phyloP scores from a whole-genome alignment of 2,888 invertebrate genomes.

The Augiades crinisus region DNA sequence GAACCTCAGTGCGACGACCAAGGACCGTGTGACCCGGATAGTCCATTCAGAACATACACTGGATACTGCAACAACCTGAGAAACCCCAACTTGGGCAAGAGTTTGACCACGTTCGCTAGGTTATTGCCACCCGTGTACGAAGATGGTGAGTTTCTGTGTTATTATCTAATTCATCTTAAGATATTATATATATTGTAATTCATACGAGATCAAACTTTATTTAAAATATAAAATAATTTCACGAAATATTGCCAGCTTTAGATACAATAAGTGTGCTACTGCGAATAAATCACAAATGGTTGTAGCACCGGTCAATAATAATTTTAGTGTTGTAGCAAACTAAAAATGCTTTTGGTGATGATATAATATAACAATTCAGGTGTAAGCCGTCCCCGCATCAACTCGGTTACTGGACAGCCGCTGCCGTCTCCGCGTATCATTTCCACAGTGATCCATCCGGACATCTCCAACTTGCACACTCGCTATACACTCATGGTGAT shows the following conservation, averaged over 20 bases:
- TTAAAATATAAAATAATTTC: no score
- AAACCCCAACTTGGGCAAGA: conserved; percentile 91
- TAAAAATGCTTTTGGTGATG: no score
- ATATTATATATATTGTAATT: no score
- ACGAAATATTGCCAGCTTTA: no score
- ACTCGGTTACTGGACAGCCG: conserved; percentile 87
- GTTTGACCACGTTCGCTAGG: conserved; percentile 92
- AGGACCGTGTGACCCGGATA: conserved; percentile 86
- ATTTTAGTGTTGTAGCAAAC: no score
- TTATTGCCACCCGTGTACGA: conserved; percentile 93
- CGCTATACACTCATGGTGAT: conserved; percentile 95
- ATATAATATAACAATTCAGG: no score
- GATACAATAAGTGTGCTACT: no score
- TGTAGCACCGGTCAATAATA: no score
- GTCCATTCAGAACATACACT: conserved; percentile 87
- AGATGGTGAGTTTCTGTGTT: conserved; percentile 84
- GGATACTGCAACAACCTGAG: conserved; percentile 94
- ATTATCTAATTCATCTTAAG: no score
- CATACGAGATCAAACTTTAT: no score
- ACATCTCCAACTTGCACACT: conserved; percentile 93
- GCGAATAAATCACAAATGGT: no score
- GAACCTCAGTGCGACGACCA: conserved; percentile 87
- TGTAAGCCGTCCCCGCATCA: conserved; percentile 88
- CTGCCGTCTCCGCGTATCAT: conserved; percentile 93
- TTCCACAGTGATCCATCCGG: conserved; percentile 94